Evolutionary conservation across 2,797 vertebrate genomes (phyloP).

Genomic region (Syncerus caffer): DNA sequence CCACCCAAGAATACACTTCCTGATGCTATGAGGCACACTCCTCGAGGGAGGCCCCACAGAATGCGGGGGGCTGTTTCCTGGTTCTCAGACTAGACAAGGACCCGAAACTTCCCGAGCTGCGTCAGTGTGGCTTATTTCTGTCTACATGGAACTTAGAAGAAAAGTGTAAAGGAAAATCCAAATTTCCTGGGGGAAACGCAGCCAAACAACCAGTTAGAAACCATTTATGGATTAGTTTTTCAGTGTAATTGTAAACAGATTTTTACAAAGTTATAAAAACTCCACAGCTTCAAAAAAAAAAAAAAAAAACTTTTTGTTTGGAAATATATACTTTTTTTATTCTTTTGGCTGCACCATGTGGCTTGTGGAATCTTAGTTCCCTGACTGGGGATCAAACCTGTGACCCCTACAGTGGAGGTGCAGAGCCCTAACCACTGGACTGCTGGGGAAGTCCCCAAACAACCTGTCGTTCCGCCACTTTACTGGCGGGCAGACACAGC

Average conservation of each 20-base stretch:
- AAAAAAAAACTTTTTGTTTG: neutral
- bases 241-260: neutral
- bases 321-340: neutral
- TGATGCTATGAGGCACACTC: neutral
- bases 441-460: neutral
- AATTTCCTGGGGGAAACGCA: fast-evolving
- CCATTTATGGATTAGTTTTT: neutral
- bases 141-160: neutral
- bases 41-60: neutral
- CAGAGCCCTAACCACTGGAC: neutral
- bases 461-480: neutral
- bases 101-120: neutral
- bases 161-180: neutral
- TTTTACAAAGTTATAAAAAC: neutral
- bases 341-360: neutral
- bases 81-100: neutral
- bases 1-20: neutral
- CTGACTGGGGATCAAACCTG: neutral
- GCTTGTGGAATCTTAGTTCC: neutral
- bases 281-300: neutral
- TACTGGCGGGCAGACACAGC: fast-evolving
- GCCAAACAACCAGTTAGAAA: neutral
- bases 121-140: neutral
- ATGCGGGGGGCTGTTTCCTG: fast-evolving
- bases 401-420: neutral